Evolutionary conservation across 2,797 vertebrate genomes (phyloP).

Genomic region (Eidolon dupreanum): DNA sequence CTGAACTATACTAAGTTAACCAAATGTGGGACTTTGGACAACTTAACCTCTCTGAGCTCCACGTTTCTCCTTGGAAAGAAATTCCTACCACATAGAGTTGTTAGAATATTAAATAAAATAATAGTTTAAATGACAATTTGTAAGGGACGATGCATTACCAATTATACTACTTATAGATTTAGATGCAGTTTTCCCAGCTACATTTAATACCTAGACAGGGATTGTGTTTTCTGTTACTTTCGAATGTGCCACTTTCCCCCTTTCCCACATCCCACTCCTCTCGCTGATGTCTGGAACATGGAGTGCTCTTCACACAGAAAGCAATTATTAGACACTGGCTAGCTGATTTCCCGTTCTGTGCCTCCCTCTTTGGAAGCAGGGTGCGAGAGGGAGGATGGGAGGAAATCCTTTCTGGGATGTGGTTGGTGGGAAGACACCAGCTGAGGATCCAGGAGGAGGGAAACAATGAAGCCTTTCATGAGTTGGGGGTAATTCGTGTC

Average conservation of each 20-base stretch:
- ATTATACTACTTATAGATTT: neutral
- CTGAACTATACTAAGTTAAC: neutral
- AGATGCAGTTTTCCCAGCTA: neutral
- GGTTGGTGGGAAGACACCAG: conserved; percentile 30
- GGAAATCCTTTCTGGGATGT: neutral
- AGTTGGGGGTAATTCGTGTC: neutral
- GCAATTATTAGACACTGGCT: neutral
- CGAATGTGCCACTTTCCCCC: neutral
- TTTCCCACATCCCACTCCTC: neutral
- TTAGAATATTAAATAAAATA: conserved; percentile 19
- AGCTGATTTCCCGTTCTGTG: conserved; percentile 30
- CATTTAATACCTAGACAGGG: neutral
- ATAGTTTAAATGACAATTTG: neutral
- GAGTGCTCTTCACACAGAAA: conserved; percentile 37
- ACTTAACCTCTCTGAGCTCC: neutral
- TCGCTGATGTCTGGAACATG: conserved; percentile 2
- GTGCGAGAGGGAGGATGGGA: neutral
- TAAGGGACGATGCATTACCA: neutral
- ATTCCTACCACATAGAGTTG: neutral
- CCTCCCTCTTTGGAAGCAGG: neutral
- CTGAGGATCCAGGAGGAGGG: conserved; percentile 8
- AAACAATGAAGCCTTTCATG: conserved; percentile 56
- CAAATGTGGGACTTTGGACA: neutral
- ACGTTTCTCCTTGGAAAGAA: neutral
- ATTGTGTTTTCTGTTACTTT: neutral